A percentile compares a stretch with the other conserved stretches of the same genome.
Conservation (phyloP, 2,797 vertebrate species). For the Gobionotothen gibberifrons region DNA sequence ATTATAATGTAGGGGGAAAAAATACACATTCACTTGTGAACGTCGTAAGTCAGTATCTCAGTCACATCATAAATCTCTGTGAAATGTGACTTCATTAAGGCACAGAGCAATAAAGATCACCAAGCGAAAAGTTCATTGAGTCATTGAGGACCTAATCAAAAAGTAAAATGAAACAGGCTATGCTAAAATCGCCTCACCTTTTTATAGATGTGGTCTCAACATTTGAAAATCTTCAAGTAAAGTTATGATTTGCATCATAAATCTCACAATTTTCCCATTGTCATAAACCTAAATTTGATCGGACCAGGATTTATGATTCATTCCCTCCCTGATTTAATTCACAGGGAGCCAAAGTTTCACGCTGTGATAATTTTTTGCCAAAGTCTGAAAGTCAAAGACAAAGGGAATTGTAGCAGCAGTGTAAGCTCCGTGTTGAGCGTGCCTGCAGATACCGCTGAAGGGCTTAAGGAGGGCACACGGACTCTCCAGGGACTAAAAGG, state of each 20-base stretch:
- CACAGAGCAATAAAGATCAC: constrained; percentile 72
- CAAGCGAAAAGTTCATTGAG: constrained; percentile 66
- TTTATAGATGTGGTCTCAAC: constrained; percentile 42
- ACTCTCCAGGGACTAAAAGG: constrained; percentile 56
- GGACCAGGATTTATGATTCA: constrained; percentile 7
- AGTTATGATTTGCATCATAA: constrained; percentile 53
- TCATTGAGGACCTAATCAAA: constrained; percentile 74
- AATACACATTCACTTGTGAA: constrained; percentile 50
- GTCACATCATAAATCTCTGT: constrained; percentile 64
- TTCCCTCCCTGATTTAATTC: constrained; percentile 47
- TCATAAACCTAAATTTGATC: constrained; percentile 42
- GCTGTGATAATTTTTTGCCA: constrained; percentile 40
- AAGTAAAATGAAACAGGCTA: constrained; percentile 65
- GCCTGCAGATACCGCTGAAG: constrained; percentile 59
- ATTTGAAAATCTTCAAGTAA: constrained; percentile 56
- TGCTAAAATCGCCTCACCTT: constrained; percentile 51
- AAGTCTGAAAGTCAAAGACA: constrained; percentile 73
- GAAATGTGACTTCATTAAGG: constrained; percentile 77
- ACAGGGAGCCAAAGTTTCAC: constrained; percentile 46
- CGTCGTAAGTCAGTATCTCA: constrained; percentile 62
- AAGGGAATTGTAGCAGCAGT: constrained; percentile 30
- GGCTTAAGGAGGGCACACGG: constrained; percentile 68
- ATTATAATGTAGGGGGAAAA: constrained; percentile 47
- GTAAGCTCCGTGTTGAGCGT: constrained; percentile 48
- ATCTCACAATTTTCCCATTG: constrained; percentile 48